Evolutionary conservation across 37 sponge, comb jelly and placozoan species (phyloP).

Genomic region (Crambe crambe): DNA sequence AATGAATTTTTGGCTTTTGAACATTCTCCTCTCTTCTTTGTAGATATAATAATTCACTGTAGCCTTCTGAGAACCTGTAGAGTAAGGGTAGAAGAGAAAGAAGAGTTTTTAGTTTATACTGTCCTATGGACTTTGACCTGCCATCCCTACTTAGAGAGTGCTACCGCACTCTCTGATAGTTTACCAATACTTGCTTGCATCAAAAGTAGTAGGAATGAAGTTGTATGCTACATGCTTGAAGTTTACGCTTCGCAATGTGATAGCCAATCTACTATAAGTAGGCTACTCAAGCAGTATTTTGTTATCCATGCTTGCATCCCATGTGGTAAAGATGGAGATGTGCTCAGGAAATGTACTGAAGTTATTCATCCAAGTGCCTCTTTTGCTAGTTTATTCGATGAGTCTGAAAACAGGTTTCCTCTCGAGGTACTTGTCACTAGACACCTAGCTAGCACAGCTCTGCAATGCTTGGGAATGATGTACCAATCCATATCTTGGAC

Average conservation of each 20-base stretch:
- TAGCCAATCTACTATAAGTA: background rate
- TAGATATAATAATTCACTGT: too few relatives aligned
- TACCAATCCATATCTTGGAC: constrained; percentile 15
- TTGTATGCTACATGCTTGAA: constrained; percentile 22
- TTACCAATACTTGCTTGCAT: constrained; percentile 6
- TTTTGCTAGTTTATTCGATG: constrained; percentile 41
- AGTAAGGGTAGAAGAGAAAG: too few relatives aligned
- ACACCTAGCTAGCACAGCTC: constrained; percentile 5
- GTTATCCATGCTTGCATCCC: constrained; percentile 38
- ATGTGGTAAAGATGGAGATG: constrained; percentile 49
- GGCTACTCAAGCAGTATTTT: background rate
- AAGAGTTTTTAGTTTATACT: too few relatives aligned
- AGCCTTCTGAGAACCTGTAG: too few relatives aligned
- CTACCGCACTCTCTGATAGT: too few relatives aligned
- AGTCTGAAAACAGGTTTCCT: constrained; percentile 39
- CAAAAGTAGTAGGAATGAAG: constrained; percentile 14
- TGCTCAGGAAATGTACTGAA: constrained; percentile 12
- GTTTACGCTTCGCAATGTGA: constrained; percentile 10
- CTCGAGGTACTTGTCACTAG: background rate
- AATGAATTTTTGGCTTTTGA: too few relatives aligned
- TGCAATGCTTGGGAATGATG: constrained; percentile 40
- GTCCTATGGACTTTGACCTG: too few relatives aligned
- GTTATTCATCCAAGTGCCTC: constrained; percentile 32
- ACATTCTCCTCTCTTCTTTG: too few relatives aligned
- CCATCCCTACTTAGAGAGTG: too few relatives aligned